These are phyloP conservation scores for Gavia stellata DNA, from an alignment of 2,113 vertebrate genomes.

Conservation along the genomic window DNA sequence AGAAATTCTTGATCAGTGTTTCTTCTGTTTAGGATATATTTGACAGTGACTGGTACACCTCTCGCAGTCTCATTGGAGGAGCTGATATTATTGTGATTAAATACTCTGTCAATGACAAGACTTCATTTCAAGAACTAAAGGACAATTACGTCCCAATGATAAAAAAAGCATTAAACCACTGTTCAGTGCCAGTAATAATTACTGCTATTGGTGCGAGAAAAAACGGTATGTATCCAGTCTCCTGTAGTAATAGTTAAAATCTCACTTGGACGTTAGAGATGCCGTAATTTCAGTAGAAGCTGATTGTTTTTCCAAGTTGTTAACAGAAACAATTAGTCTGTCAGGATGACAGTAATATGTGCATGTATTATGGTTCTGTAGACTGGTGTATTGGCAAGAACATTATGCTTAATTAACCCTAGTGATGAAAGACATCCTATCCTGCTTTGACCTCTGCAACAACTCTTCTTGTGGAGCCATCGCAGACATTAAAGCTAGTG, in stretches of 20 bases:
- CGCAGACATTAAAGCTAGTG: neutral
- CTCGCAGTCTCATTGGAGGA: constrained; percentile 84
- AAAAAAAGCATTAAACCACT: constrained; percentile 84
- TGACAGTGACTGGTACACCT: constrained; percentile 91
- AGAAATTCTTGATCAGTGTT: neutral
- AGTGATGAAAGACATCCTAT: neutral
- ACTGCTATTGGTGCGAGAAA: constrained; percentile 88
- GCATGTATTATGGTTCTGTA: neutral
- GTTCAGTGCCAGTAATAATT: constrained; percentile 89
- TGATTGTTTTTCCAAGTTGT: neutral
- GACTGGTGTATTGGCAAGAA: neutral
- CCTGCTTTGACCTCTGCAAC: neutral
- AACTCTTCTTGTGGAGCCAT: neutral
- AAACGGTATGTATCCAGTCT: constrained; percentile 79
- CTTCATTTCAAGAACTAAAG: constrained; percentile 89
- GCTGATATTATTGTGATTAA: constrained; percentile 96
- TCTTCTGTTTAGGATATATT: constrained; percentile 82
- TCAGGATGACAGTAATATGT: neutral
- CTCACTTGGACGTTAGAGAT: neutral
- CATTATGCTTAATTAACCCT: neutral
- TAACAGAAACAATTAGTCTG: neutral
- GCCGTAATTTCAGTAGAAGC: neutral
- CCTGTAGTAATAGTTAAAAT: neutral
- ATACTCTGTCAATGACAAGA: constrained; percentile 92
- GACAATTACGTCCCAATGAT: constrained; percentile 88